phyloP scores from a whole-genome alignment of 35 echinoderm and acorn worm species.

The Stichopus chloronotus region DNA sequence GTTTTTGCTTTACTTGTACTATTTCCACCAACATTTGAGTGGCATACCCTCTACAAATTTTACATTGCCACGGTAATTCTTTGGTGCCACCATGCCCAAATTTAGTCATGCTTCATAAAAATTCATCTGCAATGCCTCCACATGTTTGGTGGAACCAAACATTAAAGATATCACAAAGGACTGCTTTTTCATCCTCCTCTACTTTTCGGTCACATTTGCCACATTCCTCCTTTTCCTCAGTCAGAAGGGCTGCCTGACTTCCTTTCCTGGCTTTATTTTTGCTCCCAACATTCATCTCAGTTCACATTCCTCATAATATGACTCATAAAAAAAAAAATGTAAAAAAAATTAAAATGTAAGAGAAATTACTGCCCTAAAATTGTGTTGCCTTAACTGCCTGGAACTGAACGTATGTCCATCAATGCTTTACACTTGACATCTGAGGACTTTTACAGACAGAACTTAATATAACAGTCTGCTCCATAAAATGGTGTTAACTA shows the following conservation, averaged over 20 bases:
- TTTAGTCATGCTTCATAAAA: not conserved
- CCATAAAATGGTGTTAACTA: too few relatives aligned
- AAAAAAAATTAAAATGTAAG: too few relatives aligned
- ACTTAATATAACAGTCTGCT: too few relatives aligned
- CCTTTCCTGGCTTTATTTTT: not conserved
- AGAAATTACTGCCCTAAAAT: too few relatives aligned
- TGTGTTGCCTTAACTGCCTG: too few relatives aligned
- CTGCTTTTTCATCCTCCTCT: not conserved
- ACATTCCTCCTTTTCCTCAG: not conserved
- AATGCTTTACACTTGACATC: too few relatives aligned
- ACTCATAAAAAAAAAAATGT: too few relatives aligned
- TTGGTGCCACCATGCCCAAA: not conserved
- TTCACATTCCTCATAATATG: not conserved
- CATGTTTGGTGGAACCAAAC: not conserved
- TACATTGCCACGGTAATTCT: slow-evolving; percentile 36
- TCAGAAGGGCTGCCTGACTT: not conserved
- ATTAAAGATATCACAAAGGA: not conserved
- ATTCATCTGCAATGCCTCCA: not conserved
- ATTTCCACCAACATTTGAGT: not conserved
- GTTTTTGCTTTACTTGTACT: slow-evolving; percentile 1
- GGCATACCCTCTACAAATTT: not conserved
- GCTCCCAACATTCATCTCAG: not conserved
- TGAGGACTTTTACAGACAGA: too few relatives aligned
- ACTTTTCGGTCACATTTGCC: not conserved
- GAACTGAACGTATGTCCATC: too few relatives aligned